phyloP scores from a whole-genome alignment of 1,140 invertebrate species.

The Thrips palmi region DNA sequence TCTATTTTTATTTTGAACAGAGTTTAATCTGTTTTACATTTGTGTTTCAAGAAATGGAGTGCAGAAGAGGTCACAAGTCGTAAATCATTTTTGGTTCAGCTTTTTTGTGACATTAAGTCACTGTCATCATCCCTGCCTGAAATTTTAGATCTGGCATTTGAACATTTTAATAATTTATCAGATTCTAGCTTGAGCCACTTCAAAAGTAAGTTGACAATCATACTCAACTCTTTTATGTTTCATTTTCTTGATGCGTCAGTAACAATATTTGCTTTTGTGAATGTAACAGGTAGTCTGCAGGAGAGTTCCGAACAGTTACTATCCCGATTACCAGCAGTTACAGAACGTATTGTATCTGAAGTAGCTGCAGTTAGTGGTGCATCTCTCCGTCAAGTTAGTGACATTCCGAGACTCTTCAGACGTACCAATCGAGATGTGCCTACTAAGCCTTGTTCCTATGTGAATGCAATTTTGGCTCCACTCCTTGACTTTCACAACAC shows the following conservation, averaged over 20 bases:
- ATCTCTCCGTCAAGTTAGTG: constrained; percentile 57
- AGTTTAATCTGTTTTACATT: too few species aligned
- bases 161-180: too few species aligned
- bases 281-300: constrained; percentile 25
- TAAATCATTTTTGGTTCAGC: neutral
- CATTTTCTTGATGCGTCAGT: constrained; percentile 6
- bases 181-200: too few species aligned
- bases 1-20: too few species aligned
- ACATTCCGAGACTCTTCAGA: constrained; percentile 81
- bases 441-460: constrained; percentile 56
- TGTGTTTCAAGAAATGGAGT: too few species aligned
- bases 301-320: constrained; percentile 28
- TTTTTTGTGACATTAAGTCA: too few species aligned
- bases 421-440: constrained; percentile 80
- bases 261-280: constrained; percentile 8
- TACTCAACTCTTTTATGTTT: too few species aligned
- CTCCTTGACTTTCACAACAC: constrained; percentile 38
- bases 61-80: too few species aligned
- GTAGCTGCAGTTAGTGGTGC: constrained; percentile 32
- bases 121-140: too few species aligned
- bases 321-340: constrained; percentile 30
- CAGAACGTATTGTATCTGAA: constrained; percentile 34
- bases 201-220: too few species aligned
- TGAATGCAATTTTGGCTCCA: constrained; percentile 43
- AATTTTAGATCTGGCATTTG: too few species aligned